phyloP scores from a whole-genome alignment of 2,888 invertebrate genomes.

The Sturmia bella region DNA sequence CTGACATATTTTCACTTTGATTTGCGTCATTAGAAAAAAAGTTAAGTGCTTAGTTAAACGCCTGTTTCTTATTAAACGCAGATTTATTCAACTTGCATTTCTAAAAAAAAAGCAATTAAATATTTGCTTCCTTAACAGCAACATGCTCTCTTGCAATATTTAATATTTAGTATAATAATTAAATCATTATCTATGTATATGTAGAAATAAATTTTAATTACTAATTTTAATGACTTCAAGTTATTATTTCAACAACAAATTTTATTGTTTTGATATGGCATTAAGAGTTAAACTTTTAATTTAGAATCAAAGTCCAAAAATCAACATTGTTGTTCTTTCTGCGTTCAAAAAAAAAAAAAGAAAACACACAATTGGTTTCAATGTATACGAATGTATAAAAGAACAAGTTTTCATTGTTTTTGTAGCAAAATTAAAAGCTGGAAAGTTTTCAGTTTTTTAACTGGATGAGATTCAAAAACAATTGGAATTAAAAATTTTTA shows the following conservation, averaged over 20 bases:
- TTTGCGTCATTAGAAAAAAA: neutral
- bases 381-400: too few species aligned
- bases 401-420: too few species aligned
- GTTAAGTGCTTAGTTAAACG: neutral
- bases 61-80: neutral
- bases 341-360: too few species aligned
- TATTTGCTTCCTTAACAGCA: constrained; percentile 17
- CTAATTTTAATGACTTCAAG: constrained; percentile 24
- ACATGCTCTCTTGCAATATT: constrained; percentile 10
- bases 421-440: too few species aligned
- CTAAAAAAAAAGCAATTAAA: constrained; percentile 29
- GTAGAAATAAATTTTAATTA: too few species aligned
- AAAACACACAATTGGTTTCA: too few species aligned
- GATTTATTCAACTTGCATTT: constrained; percentile 1
- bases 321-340: neutral
- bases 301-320: constrained; percentile 47
- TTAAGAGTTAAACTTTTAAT: constrained; percentile 3
- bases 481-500: too few species aligned
- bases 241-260: constrained; percentile 14
- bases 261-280: neutral
- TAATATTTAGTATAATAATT: constrained; percentile 28
- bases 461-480: too few species aligned
- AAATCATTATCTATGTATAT: neutral
- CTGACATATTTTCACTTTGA: neutral
- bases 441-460: too few species aligned